phyloP scores from a whole-genome alignment of 2,888 invertebrate species.

The Phyllotreta cruciferae region DNA sequence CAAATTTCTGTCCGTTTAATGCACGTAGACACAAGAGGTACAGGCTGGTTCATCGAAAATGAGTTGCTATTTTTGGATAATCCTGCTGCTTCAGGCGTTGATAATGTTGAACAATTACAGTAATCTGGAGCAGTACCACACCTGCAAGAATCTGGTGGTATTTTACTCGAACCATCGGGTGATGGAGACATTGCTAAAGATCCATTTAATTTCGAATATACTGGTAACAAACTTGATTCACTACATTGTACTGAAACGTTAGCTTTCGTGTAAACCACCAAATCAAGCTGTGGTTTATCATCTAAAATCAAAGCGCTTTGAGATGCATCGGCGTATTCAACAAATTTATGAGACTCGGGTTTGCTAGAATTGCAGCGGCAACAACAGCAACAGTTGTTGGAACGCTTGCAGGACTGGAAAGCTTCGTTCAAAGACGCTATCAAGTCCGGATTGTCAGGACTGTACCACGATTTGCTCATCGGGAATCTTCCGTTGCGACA shows the following conservation, averaged over 20 bases:
- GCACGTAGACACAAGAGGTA: conserved; percentile 4
- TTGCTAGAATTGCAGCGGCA: not conserved
- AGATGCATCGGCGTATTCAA: conserved; percentile 6
- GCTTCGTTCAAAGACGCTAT: not conserved
- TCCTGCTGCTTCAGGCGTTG: not conserved
- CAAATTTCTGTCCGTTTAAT: conserved; percentile 9
- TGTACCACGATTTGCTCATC: not conserved
- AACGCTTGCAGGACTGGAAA: not conserved
- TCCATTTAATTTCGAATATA: no score
- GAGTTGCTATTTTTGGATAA: not conserved
- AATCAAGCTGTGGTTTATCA: not conserved
- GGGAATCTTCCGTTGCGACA: not conserved
- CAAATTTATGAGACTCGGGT: conserved; percentile 15
- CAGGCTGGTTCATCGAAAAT: not conserved
- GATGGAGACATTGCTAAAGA: no score
- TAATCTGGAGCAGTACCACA: not conserved
- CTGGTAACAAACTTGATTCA: no score
- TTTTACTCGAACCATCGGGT: not conserved
- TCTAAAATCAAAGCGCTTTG: conserved; percentile 5
- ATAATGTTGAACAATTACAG: not conserved
- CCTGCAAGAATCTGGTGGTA: not conserved
- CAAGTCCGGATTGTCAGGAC: not conserved
- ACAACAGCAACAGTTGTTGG: not conserved
- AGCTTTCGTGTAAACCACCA: conserved; percentile 1
- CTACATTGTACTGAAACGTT: conserved; percentile 14